These are phyloP conservation scores for Sylvilagus bachmani DNA, from an alignment of 2,113 vertebrate species.

Conservation along the genomic window DNA sequence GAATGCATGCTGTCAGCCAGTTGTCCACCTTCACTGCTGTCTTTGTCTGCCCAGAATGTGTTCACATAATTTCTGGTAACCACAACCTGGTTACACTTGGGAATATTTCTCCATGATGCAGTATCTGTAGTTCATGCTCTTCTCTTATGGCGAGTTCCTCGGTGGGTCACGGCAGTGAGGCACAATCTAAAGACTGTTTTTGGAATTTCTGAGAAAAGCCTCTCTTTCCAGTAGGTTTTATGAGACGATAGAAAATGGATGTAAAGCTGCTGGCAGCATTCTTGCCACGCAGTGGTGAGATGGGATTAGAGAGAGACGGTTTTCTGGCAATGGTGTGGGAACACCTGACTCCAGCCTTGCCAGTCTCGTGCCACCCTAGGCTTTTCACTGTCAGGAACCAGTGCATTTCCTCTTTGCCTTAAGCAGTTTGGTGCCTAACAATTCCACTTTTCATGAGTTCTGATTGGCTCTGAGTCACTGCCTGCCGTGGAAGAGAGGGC, in stretches of 20 bases:
- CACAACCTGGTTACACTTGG: background rate
- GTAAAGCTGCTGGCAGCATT: background rate
- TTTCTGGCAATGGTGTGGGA: background rate
- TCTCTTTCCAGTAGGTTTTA: background rate
- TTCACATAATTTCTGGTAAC: background rate
- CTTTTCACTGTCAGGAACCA: background rate
- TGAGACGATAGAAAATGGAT: background rate
- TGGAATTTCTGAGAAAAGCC: slow-evolving; percentile 11
- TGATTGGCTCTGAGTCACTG: background rate
- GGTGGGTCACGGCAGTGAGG: background rate
- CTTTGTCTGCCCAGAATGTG: background rate
- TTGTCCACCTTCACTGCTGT: background rate
- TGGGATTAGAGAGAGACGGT: background rate
- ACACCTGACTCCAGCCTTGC: background rate
- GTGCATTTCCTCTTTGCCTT: slow-evolving; percentile 48
- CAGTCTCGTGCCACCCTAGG: background rate
- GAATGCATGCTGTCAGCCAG: background rate
- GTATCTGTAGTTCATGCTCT: background rate
- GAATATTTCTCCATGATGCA: background rate
- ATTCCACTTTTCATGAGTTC: background rate
- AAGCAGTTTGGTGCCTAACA: background rate
- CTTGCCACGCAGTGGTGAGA: background rate
- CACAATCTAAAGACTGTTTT: background rate
- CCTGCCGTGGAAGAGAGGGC: background rate
- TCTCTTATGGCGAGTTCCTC: background rate